phyloP scores from a whole-genome alignment of 2,888 invertebrate genomes.

The Morpho helenor region DNA sequence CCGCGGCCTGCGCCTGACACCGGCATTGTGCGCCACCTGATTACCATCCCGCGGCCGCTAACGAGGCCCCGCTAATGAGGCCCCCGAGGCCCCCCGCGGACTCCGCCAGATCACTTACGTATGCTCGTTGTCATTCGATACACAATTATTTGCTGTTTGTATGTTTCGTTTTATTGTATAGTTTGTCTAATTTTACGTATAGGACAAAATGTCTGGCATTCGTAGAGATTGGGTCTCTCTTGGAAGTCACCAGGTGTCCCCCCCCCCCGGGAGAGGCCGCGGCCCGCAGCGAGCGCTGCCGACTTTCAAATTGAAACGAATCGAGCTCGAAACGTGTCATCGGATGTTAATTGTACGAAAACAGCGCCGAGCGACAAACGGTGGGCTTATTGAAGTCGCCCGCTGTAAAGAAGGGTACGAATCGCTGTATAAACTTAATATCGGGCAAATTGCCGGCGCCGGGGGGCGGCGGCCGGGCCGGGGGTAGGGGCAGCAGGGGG shows the following conservation, averaged over 20 bases:
- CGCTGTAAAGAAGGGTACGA: slow-evolving; percentile 72
- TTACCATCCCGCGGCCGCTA: slow-evolving; percentile 16
- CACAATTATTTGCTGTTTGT: too few species aligned
- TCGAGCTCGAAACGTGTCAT: too few species aligned
- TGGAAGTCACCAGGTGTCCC: too few species aligned
- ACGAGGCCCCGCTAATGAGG: not conserved
- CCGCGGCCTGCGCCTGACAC: slow-evolving; percentile 18
- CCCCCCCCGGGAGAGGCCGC: too few species aligned
- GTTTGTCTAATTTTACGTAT: not conserved
- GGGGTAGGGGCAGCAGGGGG: slow-evolving; percentile 33
- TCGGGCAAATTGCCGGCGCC: slow-evolving; percentile 65
- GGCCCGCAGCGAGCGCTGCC: too few species aligned
- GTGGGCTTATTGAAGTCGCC: slow-evolving; percentile 13
- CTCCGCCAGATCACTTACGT: not conserved
- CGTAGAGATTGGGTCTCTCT: too few species aligned
- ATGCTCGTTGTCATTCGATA: too few species aligned
- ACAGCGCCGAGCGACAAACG: too few species aligned
- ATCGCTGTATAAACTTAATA: slow-evolving; percentile 76
- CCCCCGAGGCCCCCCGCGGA: not conserved
- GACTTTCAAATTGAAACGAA: too few species aligned
- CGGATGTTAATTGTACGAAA: too few species aligned
- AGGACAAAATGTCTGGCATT: not conserved
- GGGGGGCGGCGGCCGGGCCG: slow-evolving; percentile 34
- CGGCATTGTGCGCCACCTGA: slow-evolving; percentile 24
- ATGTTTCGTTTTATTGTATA: not conserved